These are phyloP conservation scores for Porites divaricata DNA, from an alignment of 92 coral and sea anemone species.

Conservation along the genomic window DNA sequence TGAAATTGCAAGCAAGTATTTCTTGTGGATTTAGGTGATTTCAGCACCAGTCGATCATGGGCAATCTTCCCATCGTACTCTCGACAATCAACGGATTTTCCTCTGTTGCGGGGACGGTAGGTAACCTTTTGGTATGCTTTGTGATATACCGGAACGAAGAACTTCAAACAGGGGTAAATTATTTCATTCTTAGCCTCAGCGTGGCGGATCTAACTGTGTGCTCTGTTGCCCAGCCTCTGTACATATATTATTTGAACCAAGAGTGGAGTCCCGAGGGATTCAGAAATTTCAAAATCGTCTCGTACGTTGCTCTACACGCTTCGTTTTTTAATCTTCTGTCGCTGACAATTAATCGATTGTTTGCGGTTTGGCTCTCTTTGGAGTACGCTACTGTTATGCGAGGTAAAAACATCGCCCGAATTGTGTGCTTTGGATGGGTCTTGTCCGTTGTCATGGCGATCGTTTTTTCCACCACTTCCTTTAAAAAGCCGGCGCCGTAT, in stretches of 20 bases:
- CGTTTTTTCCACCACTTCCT: constrained; percentile 42
- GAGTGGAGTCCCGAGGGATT: constrained; percentile 40
- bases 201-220: constrained; percentile 70
- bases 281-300: constrained; percentile 54
- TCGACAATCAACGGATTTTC: constrained; percentile 51
- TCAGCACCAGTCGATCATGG: background rate
- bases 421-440: constrained; percentile 51
- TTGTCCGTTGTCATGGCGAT: constrained; percentile 55
- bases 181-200: constrained; percentile 58
- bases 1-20: background rate
- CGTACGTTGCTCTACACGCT: constrained; percentile 67
- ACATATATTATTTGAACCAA: constrained; percentile 57
- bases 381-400: constrained; percentile 54
- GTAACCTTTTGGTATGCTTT: constrained; percentile 56
- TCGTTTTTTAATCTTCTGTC: constrained; percentile 61
- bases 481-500: constrained; percentile 52
- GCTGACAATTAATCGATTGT: constrained; percentile 62
- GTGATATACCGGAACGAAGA: constrained; percentile 62
- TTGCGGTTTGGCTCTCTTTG: constrained; percentile 60
- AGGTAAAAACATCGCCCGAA: constrained; percentile 23
- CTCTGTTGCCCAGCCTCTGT: constrained; percentile 63
- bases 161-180: constrained; percentile 66
- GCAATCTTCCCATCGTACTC: constrained; percentile 20
- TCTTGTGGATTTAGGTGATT: background rate
- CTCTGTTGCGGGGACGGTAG: constrained; percentile 53